Percentiles rank a stretch among this genome's conserved stretches.
Evolutionary conservation across 2,888 invertebrate genomes (phyloP).

Genomic region (Anthrax anthrax): DNA sequence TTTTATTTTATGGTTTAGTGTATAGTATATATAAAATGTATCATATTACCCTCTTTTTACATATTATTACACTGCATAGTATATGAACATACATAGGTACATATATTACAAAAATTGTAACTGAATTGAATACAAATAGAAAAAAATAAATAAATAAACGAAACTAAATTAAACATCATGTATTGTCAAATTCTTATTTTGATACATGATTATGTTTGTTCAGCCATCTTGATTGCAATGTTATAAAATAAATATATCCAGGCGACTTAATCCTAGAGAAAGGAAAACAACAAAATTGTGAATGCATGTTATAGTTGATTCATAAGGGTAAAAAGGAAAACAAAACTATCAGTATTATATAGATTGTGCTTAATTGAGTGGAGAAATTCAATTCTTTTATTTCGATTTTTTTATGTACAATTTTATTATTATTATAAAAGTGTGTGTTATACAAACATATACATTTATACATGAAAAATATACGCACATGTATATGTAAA

Average conservation of each 20-base stretch:
- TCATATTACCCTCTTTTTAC: too few relatives aligned
- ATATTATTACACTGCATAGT: too few relatives aligned
- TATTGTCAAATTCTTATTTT: not conserved
- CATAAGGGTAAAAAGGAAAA: slow-evolving; percentile 21
- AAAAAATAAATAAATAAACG: not conserved
- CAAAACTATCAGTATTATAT: slow-evolving; percentile 20
- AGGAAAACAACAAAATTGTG: not conserved
- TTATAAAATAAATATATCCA: slow-evolving; percentile 32
- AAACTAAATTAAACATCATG: not conserved
- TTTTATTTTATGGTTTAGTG: too few relatives aligned
- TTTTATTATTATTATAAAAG: too few relatives aligned
- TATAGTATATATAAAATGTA: too few relatives aligned
- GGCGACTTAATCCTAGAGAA: not conserved
- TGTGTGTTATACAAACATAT: too few relatives aligned
- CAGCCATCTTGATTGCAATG: slow-evolving; percentile 37
- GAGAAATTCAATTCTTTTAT: slow-evolving; percentile 12
- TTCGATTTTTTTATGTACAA: not conserved
- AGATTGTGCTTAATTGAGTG: slow-evolving; percentile 26
- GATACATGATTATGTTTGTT: slow-evolving; percentile 33
- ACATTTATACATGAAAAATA: too few relatives aligned
- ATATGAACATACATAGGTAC: too few relatives aligned
- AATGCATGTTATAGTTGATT: slow-evolving; percentile 6
- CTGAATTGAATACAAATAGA: too few relatives aligned
- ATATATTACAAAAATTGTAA: too few relatives aligned
- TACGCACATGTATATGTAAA: too few relatives aligned